Conservation (phyloP, 1,140 invertebrate genomes). For the Pogonus chalceus region DNA sequence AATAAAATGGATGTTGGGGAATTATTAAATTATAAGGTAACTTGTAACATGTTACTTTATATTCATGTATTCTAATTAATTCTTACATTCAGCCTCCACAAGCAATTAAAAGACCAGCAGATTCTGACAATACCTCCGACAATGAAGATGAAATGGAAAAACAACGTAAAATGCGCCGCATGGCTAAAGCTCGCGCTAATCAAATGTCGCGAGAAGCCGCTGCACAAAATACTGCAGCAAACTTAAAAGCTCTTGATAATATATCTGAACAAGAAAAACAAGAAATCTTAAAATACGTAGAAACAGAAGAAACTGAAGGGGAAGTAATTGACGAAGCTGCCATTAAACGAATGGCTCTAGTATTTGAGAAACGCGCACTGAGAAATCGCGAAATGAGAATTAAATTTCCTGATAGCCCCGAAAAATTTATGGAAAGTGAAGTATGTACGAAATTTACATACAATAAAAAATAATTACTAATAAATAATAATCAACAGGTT, state of each 20-base stretch:
- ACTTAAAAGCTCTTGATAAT: constrained; percentile 45
- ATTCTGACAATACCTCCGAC: constrained; percentile 54
- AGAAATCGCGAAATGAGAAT: constrained; percentile 98
- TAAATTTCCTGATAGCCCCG: constrained; percentile 93
- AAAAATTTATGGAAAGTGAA: constrained; percentile 99
- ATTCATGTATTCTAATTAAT: constrained; percentile 14
- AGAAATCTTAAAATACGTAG: constrained; percentile 72
- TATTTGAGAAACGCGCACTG: constrained; percentile 88
- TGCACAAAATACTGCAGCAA: constrained; percentile 27
- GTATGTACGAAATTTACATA: constrained; percentile 35
- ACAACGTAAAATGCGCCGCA: constrained; percentile 42
- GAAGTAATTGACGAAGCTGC: constrained; percentile 77
- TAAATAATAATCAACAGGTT: background rate
- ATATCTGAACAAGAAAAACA: constrained; percentile 64
- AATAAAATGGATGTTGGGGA: constrained; percentile 74
- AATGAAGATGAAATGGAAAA: constrained; percentile 45
- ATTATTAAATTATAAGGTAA: constrained; percentile 27
- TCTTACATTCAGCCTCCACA: constrained; percentile 54
- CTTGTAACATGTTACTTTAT: constrained; percentile 18
- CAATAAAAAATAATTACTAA: no score
- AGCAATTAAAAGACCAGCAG: constrained; percentile 64
- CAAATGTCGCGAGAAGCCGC: constrained; percentile 40
- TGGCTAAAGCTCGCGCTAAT: constrained; percentile 41
- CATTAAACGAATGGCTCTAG: constrained; percentile 78
- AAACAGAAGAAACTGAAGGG: constrained; percentile 65